Evolutionary conservation across 1,140 invertebrate species (phyloP).

Genomic region (Formica selysi): DNA sequence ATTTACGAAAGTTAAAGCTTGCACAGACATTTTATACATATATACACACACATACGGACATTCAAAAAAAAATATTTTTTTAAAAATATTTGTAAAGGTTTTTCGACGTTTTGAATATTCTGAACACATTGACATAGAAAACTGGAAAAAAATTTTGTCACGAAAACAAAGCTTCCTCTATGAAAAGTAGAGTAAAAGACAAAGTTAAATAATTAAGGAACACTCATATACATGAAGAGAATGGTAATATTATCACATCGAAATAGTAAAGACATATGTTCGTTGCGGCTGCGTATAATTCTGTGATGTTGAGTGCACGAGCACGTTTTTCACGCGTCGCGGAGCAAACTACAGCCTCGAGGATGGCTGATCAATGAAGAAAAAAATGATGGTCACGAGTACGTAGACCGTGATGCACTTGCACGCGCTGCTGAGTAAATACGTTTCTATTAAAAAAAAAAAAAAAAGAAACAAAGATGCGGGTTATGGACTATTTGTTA

Average conservation of each 20-base stretch:
- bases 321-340: constrained; percentile 16
- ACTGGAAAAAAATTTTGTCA: too few species aligned
- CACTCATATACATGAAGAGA: background rate
- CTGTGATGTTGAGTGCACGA: background rate
- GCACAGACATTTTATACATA: too few species aligned
- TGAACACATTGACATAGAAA: too few species aligned
- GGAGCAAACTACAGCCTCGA: constrained; percentile 18
- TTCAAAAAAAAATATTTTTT: too few species aligned
- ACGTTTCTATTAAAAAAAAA: constrained; percentile 4
- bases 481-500: constrained; percentile 33
- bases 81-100: too few species aligned
- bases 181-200: too few species aligned
- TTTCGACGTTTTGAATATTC: too few species aligned
- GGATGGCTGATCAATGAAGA: background rate
- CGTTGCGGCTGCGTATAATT: background rate
- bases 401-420: background rate
- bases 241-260: background rate
- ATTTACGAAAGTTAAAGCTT: too few species aligned
- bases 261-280: background rate
- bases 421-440: constrained; percentile 37
- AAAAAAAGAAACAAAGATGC: constrained; percentile 16
- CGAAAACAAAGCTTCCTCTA: too few species aligned
- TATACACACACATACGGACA: too few species aligned
- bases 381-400: constrained; percentile 15
- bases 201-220: background rate